Evolutionary conservation across 2,113 vertebrate species (phyloP).

Genomic region (Macroglossus sobrinus): DNA sequence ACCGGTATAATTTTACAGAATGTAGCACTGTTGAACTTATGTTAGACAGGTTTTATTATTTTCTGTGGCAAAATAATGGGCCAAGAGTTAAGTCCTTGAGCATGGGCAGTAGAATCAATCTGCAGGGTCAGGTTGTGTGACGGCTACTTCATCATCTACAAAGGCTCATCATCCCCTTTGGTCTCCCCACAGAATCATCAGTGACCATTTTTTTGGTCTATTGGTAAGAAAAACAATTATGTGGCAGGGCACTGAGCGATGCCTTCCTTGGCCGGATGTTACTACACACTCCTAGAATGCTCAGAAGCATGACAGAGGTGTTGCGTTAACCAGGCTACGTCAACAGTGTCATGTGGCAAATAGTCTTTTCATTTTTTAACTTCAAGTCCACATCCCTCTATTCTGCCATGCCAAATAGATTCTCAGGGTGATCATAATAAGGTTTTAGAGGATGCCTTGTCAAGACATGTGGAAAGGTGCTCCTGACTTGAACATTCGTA

Average conservation of each 20-base stretch:
- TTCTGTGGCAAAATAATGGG: not conserved
- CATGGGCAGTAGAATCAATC: not conserved
- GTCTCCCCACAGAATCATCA: not conserved
- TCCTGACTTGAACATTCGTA: not conserved
- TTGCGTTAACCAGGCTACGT: not conserved
- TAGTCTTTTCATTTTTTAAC: not conserved
- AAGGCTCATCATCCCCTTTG: not conserved
- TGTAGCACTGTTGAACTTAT: not conserved
- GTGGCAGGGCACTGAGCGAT: not conserved
- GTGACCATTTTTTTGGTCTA: not conserved
- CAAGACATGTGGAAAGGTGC: accelerated
- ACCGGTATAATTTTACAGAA: not conserved
- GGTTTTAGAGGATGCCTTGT: not conserved
- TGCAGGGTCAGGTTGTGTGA: not conserved
- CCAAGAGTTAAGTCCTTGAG: not conserved
- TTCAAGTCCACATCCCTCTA: not conserved
- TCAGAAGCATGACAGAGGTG: not conserved
- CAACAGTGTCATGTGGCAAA: not conserved
- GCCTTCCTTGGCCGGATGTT: not conserved
- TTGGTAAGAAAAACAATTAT: not conserved
- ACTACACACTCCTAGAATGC: accelerated
- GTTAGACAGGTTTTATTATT: not conserved
- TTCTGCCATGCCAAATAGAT: not conserved
- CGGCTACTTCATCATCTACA: not conserved
- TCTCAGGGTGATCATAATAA: not conserved